Evolutionary conservation across 2,113 vertebrate genomes (phyloP).

Genomic region (Sorex araneus): DNA sequence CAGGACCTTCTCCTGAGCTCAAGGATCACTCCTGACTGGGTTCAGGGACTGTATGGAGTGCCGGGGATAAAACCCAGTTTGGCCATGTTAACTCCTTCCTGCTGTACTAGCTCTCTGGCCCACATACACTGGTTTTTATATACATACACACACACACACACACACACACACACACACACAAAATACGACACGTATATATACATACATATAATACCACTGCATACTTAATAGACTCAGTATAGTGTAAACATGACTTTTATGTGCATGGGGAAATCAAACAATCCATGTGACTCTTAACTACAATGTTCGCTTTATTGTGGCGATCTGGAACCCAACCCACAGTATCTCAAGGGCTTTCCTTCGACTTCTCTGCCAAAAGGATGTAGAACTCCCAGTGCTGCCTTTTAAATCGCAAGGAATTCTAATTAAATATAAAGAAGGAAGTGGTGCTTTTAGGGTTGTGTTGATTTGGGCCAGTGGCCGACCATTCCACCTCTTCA

Average conservation of each 20-base stretch:
- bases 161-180: too few relatives aligned
- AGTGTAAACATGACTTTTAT: background rate
- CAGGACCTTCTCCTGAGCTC: too few relatives aligned
- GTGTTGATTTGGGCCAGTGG: background rate
- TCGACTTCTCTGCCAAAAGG: background rate
- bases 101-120: too few relatives aligned
- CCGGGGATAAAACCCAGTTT: too few relatives aligned
- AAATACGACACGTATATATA: too few relatives aligned
- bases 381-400: background rate
- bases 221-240: background rate
- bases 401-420: background rate
- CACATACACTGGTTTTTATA: too few relatives aligned
- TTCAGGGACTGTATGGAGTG: too few relatives aligned
- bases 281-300: background rate
- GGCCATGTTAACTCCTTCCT: too few relatives aligned
- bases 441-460: rapidly evolving
- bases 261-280: background rate
- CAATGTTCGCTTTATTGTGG: background rate
- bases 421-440: background rate
- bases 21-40: too few relatives aligned
- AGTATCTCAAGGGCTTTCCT: background rate
- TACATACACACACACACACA: background rate
- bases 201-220: background rate
- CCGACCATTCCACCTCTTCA: background rate
- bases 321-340: background rate